Percentiles rank a stretch among this genome's conserved stretches.
These are phyloP conservation scores for Tipula unca DNA, from an alignment of 2,888 invertebrate genomes.

Conservation along the genomic window DNA sequence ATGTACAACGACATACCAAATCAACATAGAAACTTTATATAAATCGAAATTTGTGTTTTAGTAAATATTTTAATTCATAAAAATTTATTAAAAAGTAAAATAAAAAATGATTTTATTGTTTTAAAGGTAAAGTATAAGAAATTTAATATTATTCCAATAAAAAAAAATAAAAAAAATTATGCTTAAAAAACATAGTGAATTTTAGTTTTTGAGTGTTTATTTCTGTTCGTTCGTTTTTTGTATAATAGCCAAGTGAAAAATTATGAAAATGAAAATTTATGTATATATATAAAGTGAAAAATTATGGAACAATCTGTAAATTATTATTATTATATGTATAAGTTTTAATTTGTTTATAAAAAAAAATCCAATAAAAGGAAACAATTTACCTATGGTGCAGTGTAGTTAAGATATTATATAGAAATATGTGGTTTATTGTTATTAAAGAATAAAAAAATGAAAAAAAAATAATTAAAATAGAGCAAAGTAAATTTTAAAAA, in stretches of 20 bases:
- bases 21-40: not conserved
- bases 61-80: constrained; percentile 1
- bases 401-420: not conserved
- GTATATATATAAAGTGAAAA: not conserved
- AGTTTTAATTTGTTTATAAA: not conserved
- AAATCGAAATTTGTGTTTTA: not conserved
- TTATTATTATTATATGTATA: not conserved
- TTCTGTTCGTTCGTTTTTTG: constrained; percentile 8
- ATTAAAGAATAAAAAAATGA: not conserved
- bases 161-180: not conserved
- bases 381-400: constrained; percentile 8
- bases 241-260: not conserved
- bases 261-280: not conserved
- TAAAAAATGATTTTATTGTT: not conserved
- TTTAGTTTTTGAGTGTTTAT: constrained; percentile 14
- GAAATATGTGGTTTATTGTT: not conserved
- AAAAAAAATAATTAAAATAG: not conserved
- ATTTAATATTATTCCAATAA: not conserved
- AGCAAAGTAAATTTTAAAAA: not conserved
- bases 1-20: not conserved
- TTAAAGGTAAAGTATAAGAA: constrained; percentile 3
- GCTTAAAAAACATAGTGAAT: constrained; percentile 2
- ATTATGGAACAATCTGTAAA: not conserved
- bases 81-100: not conserved
- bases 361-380: not conserved